Evolutionary conservation across 2,113 vertebrate genomes (phyloP).

Genomic region (Plecturocebus donacophilus): DNA sequence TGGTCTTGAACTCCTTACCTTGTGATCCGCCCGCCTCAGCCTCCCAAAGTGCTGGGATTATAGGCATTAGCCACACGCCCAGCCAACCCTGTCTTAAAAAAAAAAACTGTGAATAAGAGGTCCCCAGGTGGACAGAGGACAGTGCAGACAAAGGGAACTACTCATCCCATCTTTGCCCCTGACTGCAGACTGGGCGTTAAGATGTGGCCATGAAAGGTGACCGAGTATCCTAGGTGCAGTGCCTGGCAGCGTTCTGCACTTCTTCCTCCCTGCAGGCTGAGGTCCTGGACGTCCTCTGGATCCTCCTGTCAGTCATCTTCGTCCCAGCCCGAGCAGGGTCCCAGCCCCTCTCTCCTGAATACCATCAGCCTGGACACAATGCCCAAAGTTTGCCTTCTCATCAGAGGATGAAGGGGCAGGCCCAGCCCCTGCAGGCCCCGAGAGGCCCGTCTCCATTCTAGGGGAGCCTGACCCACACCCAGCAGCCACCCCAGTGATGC

Average conservation of each 20-base stretch:
- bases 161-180: neutral
- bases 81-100: neutral
- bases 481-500: neutral
- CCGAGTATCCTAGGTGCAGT: neutral
- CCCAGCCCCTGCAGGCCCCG: slow-evolving; percentile 23
- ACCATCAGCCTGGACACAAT: slow-evolving; percentile 95
- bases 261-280: slow-evolving; percentile 82
- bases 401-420: slow-evolving; percentile 91
- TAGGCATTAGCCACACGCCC: no score
- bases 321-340: slow-evolving; percentile 91
- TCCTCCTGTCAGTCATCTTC: slow-evolving; percentile 77
- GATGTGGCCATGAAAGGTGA: neutral
- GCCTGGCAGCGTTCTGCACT: fast-evolving
- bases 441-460: slow-evolving; percentile 83
- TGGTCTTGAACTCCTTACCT: no score
- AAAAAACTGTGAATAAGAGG: neutral
- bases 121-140: neutral
- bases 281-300: slow-evolving; percentile 92
- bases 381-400: slow-evolving; percentile 95
- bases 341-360: slow-evolving; percentile 89
- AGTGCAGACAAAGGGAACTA: neutral
- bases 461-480: slow-evolving; percentile 77
- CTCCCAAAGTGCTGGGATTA: no score
- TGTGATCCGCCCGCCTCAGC: no score
- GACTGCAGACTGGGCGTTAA: neutral